Evolutionary conservation across 2,797 vertebrate genomes (phyloP).

Genomic region (Ceryle rudis): DNA sequence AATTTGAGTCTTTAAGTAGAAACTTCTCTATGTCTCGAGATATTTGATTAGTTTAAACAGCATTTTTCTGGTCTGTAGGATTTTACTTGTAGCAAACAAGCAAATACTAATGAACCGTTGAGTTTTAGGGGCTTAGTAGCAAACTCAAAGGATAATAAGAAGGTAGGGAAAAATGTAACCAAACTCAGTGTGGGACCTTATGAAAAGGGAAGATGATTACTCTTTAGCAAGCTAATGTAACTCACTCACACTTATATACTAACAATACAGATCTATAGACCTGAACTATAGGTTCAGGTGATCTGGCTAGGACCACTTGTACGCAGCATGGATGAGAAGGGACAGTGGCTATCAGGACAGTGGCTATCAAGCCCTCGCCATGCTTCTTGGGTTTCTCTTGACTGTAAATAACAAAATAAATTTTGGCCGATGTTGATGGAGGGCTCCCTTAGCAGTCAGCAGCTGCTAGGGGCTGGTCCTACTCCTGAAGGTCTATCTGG

Average conservation of each 20-base stretch:
- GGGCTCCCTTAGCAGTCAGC: no score
- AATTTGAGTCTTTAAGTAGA: neutral
- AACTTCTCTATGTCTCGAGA: neutral
- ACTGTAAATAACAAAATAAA: neutral
- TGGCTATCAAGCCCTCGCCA: neutral
- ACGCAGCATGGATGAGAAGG: neutral
- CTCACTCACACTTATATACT: neutral
- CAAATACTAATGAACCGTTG: neutral
- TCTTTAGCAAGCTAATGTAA: neutral
- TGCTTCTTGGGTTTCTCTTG: neutral
- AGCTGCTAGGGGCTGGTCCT: no score
- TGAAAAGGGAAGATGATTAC: neutral
- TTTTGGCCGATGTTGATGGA: no score
- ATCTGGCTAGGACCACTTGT: neutral
- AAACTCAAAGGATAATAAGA: neutral
- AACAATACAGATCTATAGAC: no score
- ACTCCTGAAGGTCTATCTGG: no score
- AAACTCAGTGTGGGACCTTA: neutral
- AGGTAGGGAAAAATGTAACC: neutral
- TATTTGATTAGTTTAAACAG: neutral
- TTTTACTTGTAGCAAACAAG: neutral
- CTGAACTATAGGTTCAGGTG: neutral
- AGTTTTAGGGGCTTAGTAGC: neutral
- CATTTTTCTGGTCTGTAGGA: neutral
- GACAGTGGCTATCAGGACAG: neutral